A percentile compares a stretch with the other conserved stretches of the same genome.
Conservation (phyloP, 2,797 vertebrate species). For the Xenops minutus region DNA sequence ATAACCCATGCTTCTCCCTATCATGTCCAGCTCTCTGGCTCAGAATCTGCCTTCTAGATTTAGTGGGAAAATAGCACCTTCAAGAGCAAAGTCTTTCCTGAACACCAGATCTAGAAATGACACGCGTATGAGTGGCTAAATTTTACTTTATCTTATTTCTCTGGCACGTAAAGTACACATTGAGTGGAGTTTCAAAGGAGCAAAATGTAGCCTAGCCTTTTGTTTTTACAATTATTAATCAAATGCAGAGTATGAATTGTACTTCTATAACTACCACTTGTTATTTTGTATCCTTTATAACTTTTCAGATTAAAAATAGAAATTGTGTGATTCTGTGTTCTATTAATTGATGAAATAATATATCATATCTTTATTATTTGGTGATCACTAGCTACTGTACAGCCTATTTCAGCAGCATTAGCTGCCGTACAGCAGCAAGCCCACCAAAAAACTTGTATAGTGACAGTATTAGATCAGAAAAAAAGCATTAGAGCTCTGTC, state of each 20-base stretch:
- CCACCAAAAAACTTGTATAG: background rate
- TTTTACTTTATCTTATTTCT: background rate
- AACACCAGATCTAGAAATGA: constrained; percentile 4
- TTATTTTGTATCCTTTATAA: background rate
- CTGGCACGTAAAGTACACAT: background rate
- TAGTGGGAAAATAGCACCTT: constrained; percentile 16
- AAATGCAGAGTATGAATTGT: background rate
- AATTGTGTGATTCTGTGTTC: background rate
- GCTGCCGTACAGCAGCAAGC: background rate
- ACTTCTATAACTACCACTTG: background rate
- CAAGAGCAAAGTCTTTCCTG: background rate
- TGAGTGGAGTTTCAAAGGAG: background rate
- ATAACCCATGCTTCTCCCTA: background rate
- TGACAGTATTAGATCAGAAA: background rate
- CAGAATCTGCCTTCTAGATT: constrained; percentile 11
- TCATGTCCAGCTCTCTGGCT: background rate
- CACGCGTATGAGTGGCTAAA: background rate
- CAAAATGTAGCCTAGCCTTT: background rate
- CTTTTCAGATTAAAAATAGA: background rate
- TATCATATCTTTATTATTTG: background rate
- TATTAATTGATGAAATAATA: background rate
- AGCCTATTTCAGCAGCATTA: background rate
- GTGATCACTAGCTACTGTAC: background rate
- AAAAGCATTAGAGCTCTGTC: background rate
- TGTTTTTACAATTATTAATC: background rate